Base-by-base conservation (phyloP, 2,888 invertebrate genomes). In the Branchipolynoe longqiensis region DNA sequence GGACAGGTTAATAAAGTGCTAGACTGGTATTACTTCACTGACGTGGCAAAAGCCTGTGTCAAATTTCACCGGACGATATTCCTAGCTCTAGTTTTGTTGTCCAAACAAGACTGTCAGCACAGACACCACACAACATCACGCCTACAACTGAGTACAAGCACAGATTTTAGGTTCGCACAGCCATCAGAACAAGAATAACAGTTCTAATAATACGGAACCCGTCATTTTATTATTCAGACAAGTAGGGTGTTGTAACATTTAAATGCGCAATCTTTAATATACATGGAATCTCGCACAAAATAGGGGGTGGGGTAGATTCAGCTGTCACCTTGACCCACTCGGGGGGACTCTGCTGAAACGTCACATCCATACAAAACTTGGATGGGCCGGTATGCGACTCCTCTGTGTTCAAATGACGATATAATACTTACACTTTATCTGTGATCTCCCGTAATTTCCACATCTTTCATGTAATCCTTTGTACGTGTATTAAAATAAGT, bases 381-480 rank as follows among this genome's bases (percentile, higher is more conserved):
- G 25, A 38, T 14, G 33, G 69, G 18, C 38, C 69, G 69, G 69
- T 14, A 3, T 1, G 56, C 36, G 2, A 31, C 82, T 8, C 0
- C 36, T 56, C 31, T 12, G 2, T 18, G 12, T 56, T 54, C 0
- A 82, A 58, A 25, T 6, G 38, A 3, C n/a, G 0, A 58, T 31
- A 58, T 28, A 12, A 56, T 33, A 88, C 88, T 88, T 86, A 88
- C 88, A 88, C 88, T 88, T 88, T 88, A 62, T 88, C 88, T 22
- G 88, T 86, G 48, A 88, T 36, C 78, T 88, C 88, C 40, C 88
- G 82, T 48, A 88, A 84, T 86, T 88, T 88, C 87, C 87, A 88
- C 85, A 87, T 88, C 36, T 84, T 87, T 41, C 28, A 40, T 28
- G 69, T 41, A 82, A 82, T 56, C 54, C 62, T 41, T 41, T 58